phyloP scores from a whole-genome alignment of 2,113 vertebrate genomes.

The Clarias macrocephalus region DNA sequence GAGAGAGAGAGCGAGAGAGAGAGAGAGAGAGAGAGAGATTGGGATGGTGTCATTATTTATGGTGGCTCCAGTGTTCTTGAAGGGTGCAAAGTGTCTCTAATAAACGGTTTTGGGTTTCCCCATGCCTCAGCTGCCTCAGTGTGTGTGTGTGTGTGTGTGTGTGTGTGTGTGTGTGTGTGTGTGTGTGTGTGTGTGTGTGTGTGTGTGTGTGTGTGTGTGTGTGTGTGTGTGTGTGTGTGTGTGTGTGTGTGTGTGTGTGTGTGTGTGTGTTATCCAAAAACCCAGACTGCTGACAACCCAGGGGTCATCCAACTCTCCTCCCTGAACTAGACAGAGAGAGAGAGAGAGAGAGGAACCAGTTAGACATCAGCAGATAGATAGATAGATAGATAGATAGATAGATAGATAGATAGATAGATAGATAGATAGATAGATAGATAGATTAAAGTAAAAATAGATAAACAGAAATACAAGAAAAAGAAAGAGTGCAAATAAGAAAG shows the following conservation, averaged over 20 bases:
- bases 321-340: slow-evolving; percentile 31
- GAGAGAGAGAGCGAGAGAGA: background rate
- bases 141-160: too few species aligned
- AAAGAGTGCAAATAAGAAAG: too few species aligned
- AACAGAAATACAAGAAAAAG: too few species aligned
- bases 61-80: slow-evolving; percentile 70
- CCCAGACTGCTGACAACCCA: slow-evolving; percentile 81
- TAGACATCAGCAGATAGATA: too few species aligned
- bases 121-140: slow-evolving; percentile 78
- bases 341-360: background rate
- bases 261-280: slow-evolving; percentile 81
- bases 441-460: too few species aligned
- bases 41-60: slow-evolving; percentile 69
- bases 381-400: background rate
- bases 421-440: slow-evolving; percentile 1
- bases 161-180: too few species aligned
- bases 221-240: too few species aligned
- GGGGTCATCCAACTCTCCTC: slow-evolving; percentile 56
- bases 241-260: too few species aligned
- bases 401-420: background rate
- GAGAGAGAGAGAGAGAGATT: background rate
- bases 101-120: slow-evolving; percentile 76
- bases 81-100: slow-evolving; percentile 78
- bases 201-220: too few species aligned
- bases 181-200: too few species aligned